Percentiles rank a stretch among this genome's conserved stretches.
Conservation (phyloP, 2,888 invertebrate genomes). For the Pterostichus madidus region DNA sequence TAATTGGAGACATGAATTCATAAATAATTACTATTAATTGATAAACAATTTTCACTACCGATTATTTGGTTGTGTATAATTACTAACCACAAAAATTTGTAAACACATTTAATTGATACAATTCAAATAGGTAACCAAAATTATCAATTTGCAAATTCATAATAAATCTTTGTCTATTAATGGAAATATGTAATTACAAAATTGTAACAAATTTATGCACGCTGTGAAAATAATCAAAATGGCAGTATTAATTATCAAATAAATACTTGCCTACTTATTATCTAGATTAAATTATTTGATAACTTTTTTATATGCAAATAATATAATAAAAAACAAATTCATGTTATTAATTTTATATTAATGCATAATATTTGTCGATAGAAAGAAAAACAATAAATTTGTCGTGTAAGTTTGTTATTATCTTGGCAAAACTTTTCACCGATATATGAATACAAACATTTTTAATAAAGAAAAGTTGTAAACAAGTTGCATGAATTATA, state of each 20-base stretch:
- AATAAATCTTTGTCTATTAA: slow-evolving; percentile 19
- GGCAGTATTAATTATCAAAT: not conserved
- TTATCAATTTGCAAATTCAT: slow-evolving; percentile 15
- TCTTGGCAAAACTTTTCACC: not conserved
- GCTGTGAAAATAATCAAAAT: slow-evolving; percentile 5
- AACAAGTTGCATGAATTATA: slow-evolving; percentile 54
- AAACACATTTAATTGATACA: slow-evolving; percentile 22
- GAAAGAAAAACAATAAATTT: not conserved
- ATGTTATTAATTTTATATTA: not conserved
- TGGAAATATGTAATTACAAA: slow-evolving; percentile 16
- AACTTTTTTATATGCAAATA: too few relatives aligned
- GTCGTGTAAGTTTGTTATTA: not conserved
- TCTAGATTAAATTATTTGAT: too few relatives aligned
- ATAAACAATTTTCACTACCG: slow-evolving; percentile 17
- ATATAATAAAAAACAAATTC: not conserved
- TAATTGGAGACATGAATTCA: not conserved
- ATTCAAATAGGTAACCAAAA: not conserved
- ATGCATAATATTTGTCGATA: not conserved
- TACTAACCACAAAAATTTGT: slow-evolving; percentile 12
- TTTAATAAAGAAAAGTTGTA: slow-evolving; percentile 56
- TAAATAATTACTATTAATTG: slow-evolving; percentile 25
- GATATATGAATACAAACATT: slow-evolving; percentile 39
- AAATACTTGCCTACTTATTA: too few relatives aligned
- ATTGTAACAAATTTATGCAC: slow-evolving; percentile 22
- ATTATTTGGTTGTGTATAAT: slow-evolving; percentile 15